phyloP scores from a whole-genome alignment of 2,888 invertebrate genomes.

The Crepidodera aurea region DNA sequence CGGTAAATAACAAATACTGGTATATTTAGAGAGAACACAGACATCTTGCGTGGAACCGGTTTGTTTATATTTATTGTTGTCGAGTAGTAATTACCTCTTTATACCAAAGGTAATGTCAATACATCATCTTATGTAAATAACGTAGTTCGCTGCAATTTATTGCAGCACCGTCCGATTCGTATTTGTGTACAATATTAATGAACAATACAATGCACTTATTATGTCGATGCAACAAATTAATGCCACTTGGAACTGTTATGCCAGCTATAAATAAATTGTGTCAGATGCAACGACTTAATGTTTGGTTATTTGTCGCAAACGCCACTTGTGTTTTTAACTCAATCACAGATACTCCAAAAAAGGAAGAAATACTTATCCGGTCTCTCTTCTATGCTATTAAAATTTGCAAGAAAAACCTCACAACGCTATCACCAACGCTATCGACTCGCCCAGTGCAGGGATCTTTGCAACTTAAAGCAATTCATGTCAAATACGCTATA shows the following conservation, averaged over 20 bases:
- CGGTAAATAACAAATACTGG: slow-evolving; percentile 12
- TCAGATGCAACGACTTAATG: slow-evolving; percentile 7
- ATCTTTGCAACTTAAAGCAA: too few relatives aligned
- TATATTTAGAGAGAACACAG: slow-evolving; percentile 16
- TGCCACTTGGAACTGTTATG: slow-evolving; percentile 21
- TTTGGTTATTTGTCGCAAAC: not conserved
- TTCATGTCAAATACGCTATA: too few relatives aligned
- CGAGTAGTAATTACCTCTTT: slow-evolving; percentile 25
- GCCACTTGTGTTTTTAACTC: not conserved
- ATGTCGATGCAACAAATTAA: slow-evolving; percentile 25
- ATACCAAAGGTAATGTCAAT: slow-evolving; percentile 31
- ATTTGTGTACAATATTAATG: slow-evolving; percentile 34
- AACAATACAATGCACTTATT: slow-evolving; percentile 31
- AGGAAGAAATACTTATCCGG: too few relatives aligned
- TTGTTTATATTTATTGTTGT: slow-evolving; percentile 20
- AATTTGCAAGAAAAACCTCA: too few relatives aligned
- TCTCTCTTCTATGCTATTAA: too few relatives aligned
- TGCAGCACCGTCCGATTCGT: slow-evolving; percentile 18
- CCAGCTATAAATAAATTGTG: slow-evolving; percentile 27
- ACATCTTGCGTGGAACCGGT: slow-evolving; percentile 21
- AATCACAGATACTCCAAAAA: too few relatives aligned
- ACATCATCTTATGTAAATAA: slow-evolving; percentile 36
- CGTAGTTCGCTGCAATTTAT: slow-evolving; percentile 30
- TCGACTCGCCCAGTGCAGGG: too few relatives aligned
- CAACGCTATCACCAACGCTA: too few relatives aligned